A percentile compares a stretch with the other conserved stretches of the same genome.
phyloP scores from a whole-genome alignment of 2,113 vertebrate genomes.

The Hydropotes inermis region DNA sequence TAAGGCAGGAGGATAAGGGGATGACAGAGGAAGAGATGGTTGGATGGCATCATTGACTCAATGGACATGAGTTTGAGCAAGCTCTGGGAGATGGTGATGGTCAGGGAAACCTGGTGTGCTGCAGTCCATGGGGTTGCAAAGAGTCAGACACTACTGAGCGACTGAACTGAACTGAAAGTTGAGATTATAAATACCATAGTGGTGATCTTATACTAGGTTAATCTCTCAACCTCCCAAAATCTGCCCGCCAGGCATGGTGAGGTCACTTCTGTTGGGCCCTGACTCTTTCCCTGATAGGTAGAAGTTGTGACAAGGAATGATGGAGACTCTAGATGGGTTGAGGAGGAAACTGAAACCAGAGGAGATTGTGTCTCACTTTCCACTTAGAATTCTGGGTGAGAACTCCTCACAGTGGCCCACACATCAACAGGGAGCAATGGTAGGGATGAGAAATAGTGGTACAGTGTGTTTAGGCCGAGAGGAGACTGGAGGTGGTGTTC shows the following conservation, averaged over 20 bases:
- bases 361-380: background rate
- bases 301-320: background rate
- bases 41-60: background rate
- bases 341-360: background rate
- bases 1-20: background rate
- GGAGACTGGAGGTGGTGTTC: background rate
- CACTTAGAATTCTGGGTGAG: background rate
- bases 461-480: background rate
- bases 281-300: background rate
- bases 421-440: background rate
- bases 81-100: background rate
- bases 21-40: background rate
- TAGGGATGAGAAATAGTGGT: background rate
- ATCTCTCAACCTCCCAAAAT: background rate
- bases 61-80: background rate
- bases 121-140: background rate
- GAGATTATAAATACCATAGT: background rate
- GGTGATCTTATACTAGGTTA: background rate
- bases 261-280: background rate
- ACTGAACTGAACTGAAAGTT: background rate
- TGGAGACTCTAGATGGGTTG: background rate
- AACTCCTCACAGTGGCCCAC: background rate
- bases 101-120: background rate
- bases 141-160: background rate
- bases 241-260: background rate